These are phyloP conservation scores for Tyrannus savana DNA, from an alignment of 2,113 vertebrate species.

Conservation along the genomic window DNA sequence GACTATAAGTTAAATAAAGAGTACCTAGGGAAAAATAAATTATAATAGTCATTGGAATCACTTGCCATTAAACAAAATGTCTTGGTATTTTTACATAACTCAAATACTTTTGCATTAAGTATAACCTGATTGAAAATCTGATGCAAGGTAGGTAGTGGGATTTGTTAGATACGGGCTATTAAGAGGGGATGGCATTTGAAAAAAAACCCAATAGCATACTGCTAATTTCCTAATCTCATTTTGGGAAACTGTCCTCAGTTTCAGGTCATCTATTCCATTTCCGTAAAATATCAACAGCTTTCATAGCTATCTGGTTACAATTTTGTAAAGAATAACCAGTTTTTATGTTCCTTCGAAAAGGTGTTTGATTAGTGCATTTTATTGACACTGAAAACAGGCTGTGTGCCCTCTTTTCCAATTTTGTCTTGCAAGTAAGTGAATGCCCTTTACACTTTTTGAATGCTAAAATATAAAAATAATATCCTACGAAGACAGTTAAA, in stretches of 20 bases:
- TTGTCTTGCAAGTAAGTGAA: neutral
- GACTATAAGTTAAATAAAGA: conserved; percentile 30
- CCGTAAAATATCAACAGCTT: neutral
- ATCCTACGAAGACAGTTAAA: neutral
- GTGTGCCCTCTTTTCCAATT: neutral
- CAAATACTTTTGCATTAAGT: conserved; percentile 4
- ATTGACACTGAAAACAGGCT: neutral
- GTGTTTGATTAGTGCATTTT: neutral
- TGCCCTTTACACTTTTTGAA: neutral
- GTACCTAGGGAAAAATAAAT: conserved; percentile 22
- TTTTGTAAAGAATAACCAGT: neutral
- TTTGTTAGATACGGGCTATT: neutral
- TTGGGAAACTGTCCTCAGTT: neutral
- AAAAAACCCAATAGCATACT: neutral
- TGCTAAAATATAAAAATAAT: neutral
- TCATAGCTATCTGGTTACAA: neutral
- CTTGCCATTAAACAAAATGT: conserved; percentile 17
- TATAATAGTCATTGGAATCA: conserved; percentile 6
- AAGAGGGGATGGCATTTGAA: neutral
- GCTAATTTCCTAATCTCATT: neutral
- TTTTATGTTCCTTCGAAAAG: neutral
- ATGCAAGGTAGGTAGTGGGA: neutral
- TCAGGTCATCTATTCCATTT: neutral
- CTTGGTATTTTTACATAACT: conserved; percentile 25
- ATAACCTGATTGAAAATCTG: neutral